A percentile compares a stretch with the other conserved stretches of the same genome.
These are phyloP conservation scores for Nannoperca obscura DNA, from an alignment of 2,797 vertebrate species.

Conservation along the genomic window DNA sequence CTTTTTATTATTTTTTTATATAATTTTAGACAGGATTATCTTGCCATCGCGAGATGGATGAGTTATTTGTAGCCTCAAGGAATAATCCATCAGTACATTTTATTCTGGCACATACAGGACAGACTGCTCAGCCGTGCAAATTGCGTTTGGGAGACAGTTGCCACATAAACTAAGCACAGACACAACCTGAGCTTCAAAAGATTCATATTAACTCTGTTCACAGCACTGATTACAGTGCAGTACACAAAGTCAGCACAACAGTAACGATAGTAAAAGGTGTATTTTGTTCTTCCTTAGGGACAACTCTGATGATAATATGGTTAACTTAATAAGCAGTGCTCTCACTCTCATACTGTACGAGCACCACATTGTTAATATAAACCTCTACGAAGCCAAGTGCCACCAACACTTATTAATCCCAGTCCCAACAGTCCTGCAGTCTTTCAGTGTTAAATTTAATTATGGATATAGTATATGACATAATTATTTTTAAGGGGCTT, in stretches of 20 bases:
- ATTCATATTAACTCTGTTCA: constrained; percentile 7
- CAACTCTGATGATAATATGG: neutral
- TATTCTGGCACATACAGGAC: constrained; percentile 28
- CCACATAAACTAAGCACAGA: constrained; percentile 24
- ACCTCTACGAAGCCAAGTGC: neutral
- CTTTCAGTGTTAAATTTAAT: neutral
- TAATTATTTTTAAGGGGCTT: neutral
- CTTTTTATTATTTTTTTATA: constrained; percentile 6
- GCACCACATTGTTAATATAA: neutral
- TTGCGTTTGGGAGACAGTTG: constrained; percentile 51
- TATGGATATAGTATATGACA: neutral
- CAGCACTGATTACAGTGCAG: constrained; percentile 11
- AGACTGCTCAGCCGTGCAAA: constrained; percentile 62
- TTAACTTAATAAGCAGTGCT: neutral
- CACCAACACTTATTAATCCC: neutral
- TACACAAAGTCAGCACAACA: neutral
- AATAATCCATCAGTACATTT: constrained; percentile 47
- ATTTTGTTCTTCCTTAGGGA: constrained; percentile 1
- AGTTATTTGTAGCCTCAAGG: constrained; percentile 31
- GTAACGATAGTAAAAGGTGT: neutral
- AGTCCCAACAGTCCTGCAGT: neutral
- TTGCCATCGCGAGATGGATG: constrained; percentile 33
- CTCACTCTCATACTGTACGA: neutral
- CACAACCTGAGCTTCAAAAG: constrained; percentile 27
- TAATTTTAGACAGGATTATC: constrained; percentile 40